Percentiles rank a stretch among this genome's conserved stretches.
Conservation (phyloP, 1,140 invertebrate genomes). For the Papilio polytes region DNA sequence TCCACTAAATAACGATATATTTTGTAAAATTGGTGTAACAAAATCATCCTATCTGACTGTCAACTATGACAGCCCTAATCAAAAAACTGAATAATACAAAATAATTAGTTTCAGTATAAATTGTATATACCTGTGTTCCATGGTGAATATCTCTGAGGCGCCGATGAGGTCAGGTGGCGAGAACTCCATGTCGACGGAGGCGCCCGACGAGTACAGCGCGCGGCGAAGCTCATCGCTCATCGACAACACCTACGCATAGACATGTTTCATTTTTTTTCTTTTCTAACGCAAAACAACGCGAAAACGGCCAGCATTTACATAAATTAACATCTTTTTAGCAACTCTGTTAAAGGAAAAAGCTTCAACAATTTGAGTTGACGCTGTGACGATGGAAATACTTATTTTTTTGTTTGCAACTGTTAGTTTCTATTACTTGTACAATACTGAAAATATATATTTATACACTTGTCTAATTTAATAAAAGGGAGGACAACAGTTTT, state of each 20-base stretch:
- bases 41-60: not conserved
- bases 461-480: not conserved
- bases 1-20: not conserved
- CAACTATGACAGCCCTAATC: not conserved
- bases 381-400: not conserved
- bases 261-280: conserved; percentile 19
- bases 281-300: conserved; percentile 1
- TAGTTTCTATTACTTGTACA: not conserved
- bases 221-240: conserved; percentile 95
- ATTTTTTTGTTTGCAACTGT: not conserved
- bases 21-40: not conserved
- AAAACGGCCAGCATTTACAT: conserved; percentile 24
- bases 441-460: not conserved
- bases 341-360: conserved; percentile 21
- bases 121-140: conserved; percentile 88
- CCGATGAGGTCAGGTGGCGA: conserved; percentile 95
- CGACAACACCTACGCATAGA: conserved; percentile 89
- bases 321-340: conserved; percentile 29
- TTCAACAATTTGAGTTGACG: not conserved
- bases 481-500: not conserved
- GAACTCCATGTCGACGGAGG: conserved; percentile 92
- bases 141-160: conserved; percentile 93
- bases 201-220: conserved; percentile 91
- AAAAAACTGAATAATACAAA: not conserved
- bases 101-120: not conserved